Evolutionary conservation across 1,140 invertebrate genomes (phyloP), one percentile per base, ranked within the genome.

Genomic region (Pogonomyrmex californicus): DNA sequence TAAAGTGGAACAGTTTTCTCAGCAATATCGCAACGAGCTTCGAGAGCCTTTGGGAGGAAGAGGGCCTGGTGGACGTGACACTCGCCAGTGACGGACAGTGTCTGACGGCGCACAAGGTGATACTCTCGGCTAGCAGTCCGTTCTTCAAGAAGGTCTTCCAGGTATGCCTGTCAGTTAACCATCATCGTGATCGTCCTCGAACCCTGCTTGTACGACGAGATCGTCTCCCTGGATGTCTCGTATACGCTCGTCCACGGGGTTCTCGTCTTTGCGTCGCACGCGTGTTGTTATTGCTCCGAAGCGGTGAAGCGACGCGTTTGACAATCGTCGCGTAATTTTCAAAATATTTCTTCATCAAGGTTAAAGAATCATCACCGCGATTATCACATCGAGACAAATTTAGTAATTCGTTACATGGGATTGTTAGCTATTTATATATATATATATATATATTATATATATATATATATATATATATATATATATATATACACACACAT

Each of bases 91-190:
- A 97, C 87, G 97, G 97, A 77, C 95, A 96, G 68, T 96, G 96
- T 93, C 95, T 97, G 83, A 96, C 97, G 79, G 97, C 97, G 73
- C 97, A 97, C 90, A 97, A 97, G 95, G 96, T 97, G 62, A 97
- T 97, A 89, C 93, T 97, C 4, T 97, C 97, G 7, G 97, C 97
- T 1, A 97, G 97, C 89, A 97, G 97, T 94, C 96, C 97, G 5
- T 97, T 97, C 91, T 97, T 97, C 93, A 96, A 96, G 90, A 96
- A 96, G 86, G 96, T 97, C 90, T 97, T 97, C 89, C 96, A 97
- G 96, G 97, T 97, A 93, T 91, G 71, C 54, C 36, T 10, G 23
- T 44, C 76, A n/a, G 23, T 36, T 44, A 3, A 36, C 23, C 78
- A n/a, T 41, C 6, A 4, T 77, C 71, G 75, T 51, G 44, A 36